Conservation (phyloP, 1,140 invertebrate genomes). For the Apis florea region DNA sequence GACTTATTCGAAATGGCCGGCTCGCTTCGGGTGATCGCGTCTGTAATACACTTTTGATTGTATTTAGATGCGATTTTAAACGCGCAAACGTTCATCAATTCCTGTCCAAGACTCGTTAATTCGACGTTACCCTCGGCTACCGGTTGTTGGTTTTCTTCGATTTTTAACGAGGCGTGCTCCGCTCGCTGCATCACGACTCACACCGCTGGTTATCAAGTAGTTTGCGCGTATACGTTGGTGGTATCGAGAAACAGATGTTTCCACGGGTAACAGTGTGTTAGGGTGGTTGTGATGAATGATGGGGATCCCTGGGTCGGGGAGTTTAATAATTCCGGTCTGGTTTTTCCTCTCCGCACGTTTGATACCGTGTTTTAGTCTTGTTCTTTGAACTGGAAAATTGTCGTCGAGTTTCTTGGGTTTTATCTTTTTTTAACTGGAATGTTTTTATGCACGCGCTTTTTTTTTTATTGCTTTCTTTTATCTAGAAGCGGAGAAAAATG, state of each 20-base stretch:
- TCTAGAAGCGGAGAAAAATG: no score
- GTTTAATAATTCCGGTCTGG: neutral
- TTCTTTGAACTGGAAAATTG: no score
- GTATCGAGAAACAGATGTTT: conserved; percentile 18
- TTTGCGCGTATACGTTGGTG: neutral
- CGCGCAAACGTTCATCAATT: conserved; percentile 20
- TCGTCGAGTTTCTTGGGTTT: neutral
- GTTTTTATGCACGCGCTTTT: no score
- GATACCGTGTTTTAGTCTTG: neutral
- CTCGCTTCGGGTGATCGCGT: conserved; percentile 3
- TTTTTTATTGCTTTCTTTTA: no score
- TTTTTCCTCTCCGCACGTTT: neutral
- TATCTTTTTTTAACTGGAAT: neutral
- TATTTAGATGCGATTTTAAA: conserved; percentile 46
- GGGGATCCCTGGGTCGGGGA: neutral
- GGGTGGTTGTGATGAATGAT: neutral
- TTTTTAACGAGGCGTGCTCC: neutral
- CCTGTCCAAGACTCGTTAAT: conserved; percentile 14
- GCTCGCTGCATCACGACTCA: neutral
- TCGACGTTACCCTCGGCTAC: conserved; percentile 3
- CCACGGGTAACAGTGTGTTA: neutral
- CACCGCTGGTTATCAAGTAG: no score
- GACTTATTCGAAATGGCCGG: neutral
- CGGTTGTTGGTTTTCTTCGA: conserved; percentile 20
- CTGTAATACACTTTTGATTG: conserved; percentile 54